Conservation (phyloP, 2,797 vertebrate species). For the Coranthus polyacanthus region DNA sequence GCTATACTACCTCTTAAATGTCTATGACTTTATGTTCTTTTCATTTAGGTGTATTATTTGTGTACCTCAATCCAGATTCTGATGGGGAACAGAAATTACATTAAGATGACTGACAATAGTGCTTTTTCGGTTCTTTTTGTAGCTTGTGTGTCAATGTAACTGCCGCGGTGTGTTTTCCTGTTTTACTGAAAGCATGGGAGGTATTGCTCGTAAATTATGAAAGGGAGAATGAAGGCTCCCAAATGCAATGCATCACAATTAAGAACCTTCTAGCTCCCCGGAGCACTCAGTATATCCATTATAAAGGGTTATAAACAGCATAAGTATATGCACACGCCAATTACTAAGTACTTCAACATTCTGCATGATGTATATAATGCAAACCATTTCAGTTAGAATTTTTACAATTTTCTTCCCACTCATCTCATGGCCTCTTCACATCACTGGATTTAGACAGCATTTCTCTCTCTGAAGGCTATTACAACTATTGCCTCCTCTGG, state of each 20-base stretch:
- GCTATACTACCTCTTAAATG: constrained; percentile 5
- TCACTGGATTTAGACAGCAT: constrained; percentile 17
- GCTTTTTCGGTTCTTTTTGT: constrained; percentile 16
- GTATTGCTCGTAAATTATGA: constrained; percentile 60
- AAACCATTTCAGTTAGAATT: neutral
- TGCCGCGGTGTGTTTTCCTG: constrained; percentile 20
- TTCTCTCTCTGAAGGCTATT: constrained; percentile 46
- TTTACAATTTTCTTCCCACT: constrained; percentile 35
- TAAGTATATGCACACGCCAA: neutral
- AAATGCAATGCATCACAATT: constrained; percentile 50
- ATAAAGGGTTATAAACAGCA: constrained; percentile 15
- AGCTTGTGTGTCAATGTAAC: neutral
- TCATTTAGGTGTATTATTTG: neutral
- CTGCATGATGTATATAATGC: constrained; percentile 22
- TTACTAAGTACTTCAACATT: constrained; percentile 6
- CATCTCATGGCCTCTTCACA: constrained; percentile 26
- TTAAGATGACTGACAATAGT: constrained; percentile 12
- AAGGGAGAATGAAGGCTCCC: constrained; percentile 36
- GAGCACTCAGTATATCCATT: constrained; percentile 26
- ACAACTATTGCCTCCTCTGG: constrained; percentile 44
- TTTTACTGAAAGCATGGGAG: constrained; percentile 29
- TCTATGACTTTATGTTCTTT: neutral
- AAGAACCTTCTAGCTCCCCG: constrained; percentile 24
- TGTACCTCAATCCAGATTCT: constrained; percentile 18
- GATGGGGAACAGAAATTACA: constrained; percentile 17